These are phyloP conservation scores for Falco berigora DNA, from an alignment of 2,797 vertebrate genomes.

Conservation along the genomic window DNA sequence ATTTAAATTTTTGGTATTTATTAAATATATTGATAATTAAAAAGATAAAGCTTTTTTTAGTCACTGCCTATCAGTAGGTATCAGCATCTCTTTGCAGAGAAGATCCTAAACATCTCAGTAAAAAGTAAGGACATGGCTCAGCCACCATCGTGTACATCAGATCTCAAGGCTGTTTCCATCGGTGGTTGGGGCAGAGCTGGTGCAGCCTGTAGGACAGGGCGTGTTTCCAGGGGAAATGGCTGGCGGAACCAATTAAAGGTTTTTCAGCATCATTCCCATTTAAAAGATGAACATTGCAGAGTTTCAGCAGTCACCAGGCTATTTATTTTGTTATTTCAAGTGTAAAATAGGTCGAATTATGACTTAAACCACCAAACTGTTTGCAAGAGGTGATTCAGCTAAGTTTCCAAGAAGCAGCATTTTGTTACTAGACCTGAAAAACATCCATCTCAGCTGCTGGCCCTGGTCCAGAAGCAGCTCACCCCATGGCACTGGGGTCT, in stretches of 20 bases:
- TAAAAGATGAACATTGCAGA: background rate
- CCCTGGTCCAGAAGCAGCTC: background rate
- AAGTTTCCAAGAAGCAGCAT: background rate
- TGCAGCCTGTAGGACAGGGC: background rate
- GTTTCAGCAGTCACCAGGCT: background rate
- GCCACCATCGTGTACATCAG: background rate
- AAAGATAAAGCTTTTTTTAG: background rate
- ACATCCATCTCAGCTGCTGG: background rate
- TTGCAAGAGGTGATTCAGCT: background rate
- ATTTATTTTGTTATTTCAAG: background rate
- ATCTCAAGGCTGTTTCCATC: background rate
- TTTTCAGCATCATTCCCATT: background rate
- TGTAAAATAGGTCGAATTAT: background rate
- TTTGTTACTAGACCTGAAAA: background rate
- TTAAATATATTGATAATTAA: too few relatives aligned
- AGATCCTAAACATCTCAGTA: background rate
- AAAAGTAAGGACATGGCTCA: background rate
- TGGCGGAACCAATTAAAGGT: background rate
- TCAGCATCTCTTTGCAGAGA: background rate
- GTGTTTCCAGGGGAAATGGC: background rate
- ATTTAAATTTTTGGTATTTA: background rate
- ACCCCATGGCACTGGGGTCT: background rate
- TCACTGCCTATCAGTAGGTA: background rate
- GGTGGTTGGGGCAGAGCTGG: rapidly evolving
- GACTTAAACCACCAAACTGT: background rate